Evolutionary conservation across 2,113 vertebrate species (phyloP).

Genomic region (Aspiorhynchus laticeps): DNA sequence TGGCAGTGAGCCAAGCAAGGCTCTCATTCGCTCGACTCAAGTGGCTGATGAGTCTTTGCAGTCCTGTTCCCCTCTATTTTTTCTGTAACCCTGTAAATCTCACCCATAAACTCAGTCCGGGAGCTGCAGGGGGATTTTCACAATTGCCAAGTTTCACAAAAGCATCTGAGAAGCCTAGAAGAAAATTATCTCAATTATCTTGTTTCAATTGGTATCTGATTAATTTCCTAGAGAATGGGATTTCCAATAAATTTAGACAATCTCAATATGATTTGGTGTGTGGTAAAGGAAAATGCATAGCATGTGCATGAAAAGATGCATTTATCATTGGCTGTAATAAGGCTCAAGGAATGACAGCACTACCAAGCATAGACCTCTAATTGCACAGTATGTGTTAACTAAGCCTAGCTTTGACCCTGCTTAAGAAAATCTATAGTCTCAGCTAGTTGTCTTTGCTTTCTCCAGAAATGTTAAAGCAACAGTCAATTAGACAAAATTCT

Average conservation of each 20-base stretch:
- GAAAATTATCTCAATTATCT: not conserved
- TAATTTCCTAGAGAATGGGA: no score
- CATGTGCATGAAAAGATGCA: not conserved
- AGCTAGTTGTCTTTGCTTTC: constrained; percentile 67
- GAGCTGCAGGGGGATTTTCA: constrained; percentile 1
- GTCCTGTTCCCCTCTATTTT: constrained; percentile 65
- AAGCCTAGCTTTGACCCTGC: constrained; percentile 37
- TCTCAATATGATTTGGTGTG: not conserved
- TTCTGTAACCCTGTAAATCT: constrained; percentile 57
- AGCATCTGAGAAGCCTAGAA: not conserved
- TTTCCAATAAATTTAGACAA: not conserved
- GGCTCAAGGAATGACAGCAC: constrained; percentile 30
- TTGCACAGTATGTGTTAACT: constrained; percentile 43
- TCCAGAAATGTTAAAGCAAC: not conserved
- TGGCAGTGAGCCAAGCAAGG: constrained; percentile 48
- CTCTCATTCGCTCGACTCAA: constrained; percentile 60
- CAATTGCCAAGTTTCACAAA: not conserved
- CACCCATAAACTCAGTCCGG: not conserved
- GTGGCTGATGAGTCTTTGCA: constrained; percentile 63
- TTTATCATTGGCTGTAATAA: not conserved
- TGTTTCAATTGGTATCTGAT: not conserved
- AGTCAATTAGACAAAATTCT: constrained; percentile 56
- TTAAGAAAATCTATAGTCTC: not conserved
- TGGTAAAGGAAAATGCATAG: not conserved
- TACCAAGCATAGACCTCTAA: constrained; percentile 17